Conservation (phyloP, 2,113 vertebrate species). For the Megalops atlanticus region DNA sequence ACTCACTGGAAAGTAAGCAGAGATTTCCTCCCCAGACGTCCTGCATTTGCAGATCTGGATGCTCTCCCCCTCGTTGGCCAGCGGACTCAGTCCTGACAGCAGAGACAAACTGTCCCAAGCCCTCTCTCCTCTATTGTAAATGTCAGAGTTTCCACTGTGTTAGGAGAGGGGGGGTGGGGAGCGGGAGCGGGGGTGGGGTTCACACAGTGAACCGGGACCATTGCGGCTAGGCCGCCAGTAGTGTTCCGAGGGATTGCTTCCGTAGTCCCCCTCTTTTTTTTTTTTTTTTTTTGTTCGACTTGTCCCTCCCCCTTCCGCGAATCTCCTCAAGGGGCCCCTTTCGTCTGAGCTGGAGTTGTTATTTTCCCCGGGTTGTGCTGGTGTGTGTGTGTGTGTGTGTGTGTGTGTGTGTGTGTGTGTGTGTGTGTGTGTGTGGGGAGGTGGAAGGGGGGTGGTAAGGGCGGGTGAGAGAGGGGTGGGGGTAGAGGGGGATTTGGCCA, state of each 20-base stretch:
- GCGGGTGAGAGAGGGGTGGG: conserved; percentile 50
- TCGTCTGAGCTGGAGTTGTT: conserved; percentile 63
- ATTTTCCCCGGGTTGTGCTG: conserved; percentile 74
- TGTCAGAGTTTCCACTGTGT: conserved; percentile 82
- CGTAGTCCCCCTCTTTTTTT: conserved; percentile 34
- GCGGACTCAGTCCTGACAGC: conserved; percentile 58
- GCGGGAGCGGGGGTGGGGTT: conserved; percentile 61
- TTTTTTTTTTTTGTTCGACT: conserved; percentile 45
- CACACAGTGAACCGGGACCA: conserved; percentile 66
- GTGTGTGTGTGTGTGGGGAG: conserved; percentile 43
- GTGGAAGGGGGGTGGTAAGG: conserved; percentile 52
- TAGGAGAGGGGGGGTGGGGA: conserved; percentile 41
- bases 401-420: conserved; percentile 56
- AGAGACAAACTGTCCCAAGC: conserved; percentile 46
- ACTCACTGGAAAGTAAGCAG: conserved; percentile 34
- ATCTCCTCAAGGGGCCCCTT: conserved; percentile 77
- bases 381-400: conserved; percentile 58
- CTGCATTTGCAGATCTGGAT: conserved; percentile 29
- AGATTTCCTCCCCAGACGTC: conserved; percentile 43
- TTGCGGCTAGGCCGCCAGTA: conserved; percentile 74
- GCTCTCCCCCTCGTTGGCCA: conserved; percentile 40
- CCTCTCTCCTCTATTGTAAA: conserved; percentile 62
- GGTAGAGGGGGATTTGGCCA: conserved; percentile 74
- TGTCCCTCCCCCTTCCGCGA: conserved; percentile 58
- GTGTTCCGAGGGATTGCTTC: conserved; percentile 68